phyloP scores from a whole-genome alignment of 1,140 invertebrate species.

The Euwallacea similis region DNA sequence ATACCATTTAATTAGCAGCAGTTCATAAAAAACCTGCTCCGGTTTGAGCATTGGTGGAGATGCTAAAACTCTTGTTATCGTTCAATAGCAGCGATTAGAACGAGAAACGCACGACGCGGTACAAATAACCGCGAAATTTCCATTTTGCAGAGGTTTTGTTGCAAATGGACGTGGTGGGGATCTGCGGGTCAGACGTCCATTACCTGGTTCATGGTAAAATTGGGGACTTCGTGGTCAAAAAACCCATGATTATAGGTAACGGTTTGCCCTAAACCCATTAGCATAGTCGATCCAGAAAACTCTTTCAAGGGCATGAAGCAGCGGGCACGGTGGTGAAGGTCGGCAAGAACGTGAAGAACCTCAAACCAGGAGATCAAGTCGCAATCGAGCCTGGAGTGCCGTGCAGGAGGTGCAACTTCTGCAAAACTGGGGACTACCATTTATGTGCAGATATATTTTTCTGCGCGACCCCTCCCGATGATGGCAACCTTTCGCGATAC shows the following conservation, averaged over 20 bases:
- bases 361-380: constrained; percentile 83
- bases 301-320: constrained; percentile 71
- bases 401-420: constrained; percentile 81
- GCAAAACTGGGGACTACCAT: constrained; percentile 88
- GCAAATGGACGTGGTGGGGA: constrained; percentile 87
- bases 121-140: background rate
- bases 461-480: constrained; percentile 85
- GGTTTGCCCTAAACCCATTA: constrained; percentile 1
- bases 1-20: background rate
- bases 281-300: background rate
- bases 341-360: constrained; percentile 74
- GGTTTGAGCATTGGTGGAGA: too few relatives aligned
- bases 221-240: constrained; percentile 77
- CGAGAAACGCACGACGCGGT: too few relatives aligned
- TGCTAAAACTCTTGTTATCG: too few relatives aligned
- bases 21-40: too few relatives aligned
- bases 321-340: constrained; percentile 70
- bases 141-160: constrained; percentile 77
- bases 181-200: constrained; percentile 95
- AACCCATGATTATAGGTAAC: constrained; percentile 81
- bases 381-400: constrained; percentile 92
- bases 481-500: constrained; percentile 83
- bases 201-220: constrained; percentile 84
- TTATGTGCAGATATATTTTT: constrained; percentile 84
- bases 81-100: too few relatives aligned